A percentile compares a stretch with the other conserved stretches of the same genome.
phyloP scores from a whole-genome alignment of 2,888 invertebrate genomes.

The Noctua fimbriata region DNA sequence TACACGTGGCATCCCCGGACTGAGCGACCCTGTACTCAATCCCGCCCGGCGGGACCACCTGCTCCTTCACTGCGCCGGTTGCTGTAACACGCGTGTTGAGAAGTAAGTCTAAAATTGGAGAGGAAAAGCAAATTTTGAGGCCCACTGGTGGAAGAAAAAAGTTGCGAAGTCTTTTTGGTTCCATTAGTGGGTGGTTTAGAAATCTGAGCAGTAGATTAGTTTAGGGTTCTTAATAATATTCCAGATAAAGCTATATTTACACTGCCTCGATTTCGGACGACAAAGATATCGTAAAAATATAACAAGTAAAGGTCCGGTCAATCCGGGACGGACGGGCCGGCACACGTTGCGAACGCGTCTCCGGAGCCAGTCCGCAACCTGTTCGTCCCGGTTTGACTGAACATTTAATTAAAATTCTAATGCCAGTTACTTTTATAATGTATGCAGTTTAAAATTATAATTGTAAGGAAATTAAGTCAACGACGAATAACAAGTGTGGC shows the following conservation, averaged over 20 bases:
- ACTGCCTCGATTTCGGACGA: conserved; percentile 1
- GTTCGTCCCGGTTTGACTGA: not conserved
- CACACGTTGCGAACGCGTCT: not conserved
- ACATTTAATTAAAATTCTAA: not conserved
- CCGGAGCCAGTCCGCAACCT: not conserved
- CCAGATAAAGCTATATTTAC: not conserved
- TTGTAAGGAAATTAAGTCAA: not conserved
- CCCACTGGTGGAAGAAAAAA: conserved; percentile 51
- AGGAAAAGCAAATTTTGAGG: conserved; percentile 56
- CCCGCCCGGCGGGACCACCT: conserved; percentile 83
- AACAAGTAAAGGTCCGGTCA: not conserved
- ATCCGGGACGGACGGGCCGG: not conserved
- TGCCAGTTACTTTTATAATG: not conserved
- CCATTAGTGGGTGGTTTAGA: conserved; percentile 1
- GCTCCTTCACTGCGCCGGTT: conserved; percentile 81
- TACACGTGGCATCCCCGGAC: conserved; percentile 98
- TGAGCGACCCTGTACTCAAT: conserved; percentile 96
- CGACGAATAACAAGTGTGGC: not conserved
- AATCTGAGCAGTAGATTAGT: not conserved
- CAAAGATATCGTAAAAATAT: not conserved
- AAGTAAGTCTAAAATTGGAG: conserved; percentile 60
- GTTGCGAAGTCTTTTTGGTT: conserved; percentile 13
- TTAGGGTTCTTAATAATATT: not conserved
- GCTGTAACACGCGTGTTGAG: conserved; percentile 73
- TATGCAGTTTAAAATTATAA: not conserved